Evolutionary conservation across 2,797 vertebrate species (phyloP), one percentile per base, ranked within the genome.

Genomic region (Helicolenus hilgendorfi): DNA sequence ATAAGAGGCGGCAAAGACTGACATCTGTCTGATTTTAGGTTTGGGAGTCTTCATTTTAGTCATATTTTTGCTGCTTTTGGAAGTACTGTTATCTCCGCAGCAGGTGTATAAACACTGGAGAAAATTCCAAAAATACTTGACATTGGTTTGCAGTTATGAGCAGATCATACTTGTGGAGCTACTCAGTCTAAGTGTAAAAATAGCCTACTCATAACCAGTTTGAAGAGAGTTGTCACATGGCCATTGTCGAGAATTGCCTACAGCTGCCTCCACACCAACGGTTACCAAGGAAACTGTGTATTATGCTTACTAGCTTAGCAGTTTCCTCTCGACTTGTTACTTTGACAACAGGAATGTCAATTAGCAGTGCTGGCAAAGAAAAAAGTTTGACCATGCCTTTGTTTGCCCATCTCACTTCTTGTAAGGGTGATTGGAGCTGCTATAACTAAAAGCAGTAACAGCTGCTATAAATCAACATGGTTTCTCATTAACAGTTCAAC

Each of bases 281-380:
- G 95, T 96, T 96, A 69, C 95, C 95, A 95, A 59, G 95, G 96
- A 83, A 93, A 96, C 95, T 22, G 81, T 63, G 87, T 74, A 86
- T 88, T 84, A 94, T 88, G 89, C 87, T 85, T 86, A 88, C 91
- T 86, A 84, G 83, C 86, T 90, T 80, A 85, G 89, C 82, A 72
- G 84, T 77, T 88, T 91, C 77, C 92, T 93, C 88, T 90, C 75
- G 79, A 92, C 88, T 77, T 86, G 95, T 97, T 97, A 92, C 96
- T 95, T 91, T 94, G 97, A 96, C 97, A 96, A 96, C 96, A 93
- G 93, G 94, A 94, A 96, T 94, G 94, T 92, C 87, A 96, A 92
- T 93, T 93, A 94, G 84, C 89, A 86, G 76, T 56, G 80, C 85
- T 85, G 36, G 77, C 86, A 92, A 87, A 94, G 83, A 70, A 58